These are phyloP conservation scores for Pristionchus pacificus DNA, from an alignment of 1,140 invertebrate species.

Conservation along the genomic window DNA sequence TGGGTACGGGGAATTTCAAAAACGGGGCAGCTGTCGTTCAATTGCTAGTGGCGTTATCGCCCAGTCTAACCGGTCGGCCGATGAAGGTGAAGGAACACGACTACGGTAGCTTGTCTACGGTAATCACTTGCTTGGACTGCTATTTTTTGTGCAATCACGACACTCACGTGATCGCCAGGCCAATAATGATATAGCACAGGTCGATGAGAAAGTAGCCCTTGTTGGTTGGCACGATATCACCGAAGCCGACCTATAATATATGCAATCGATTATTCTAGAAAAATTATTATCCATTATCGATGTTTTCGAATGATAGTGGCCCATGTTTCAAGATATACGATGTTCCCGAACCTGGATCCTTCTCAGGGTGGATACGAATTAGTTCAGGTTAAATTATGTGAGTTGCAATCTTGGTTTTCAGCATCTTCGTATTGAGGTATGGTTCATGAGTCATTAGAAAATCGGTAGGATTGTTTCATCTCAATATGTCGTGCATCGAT, in stretches of 20 bases:
- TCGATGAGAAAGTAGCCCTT: conserved; percentile 53
- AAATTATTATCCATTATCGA: too few species aligned
- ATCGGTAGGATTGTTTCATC: background rate
- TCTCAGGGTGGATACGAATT: too few species aligned
- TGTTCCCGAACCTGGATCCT: too few species aligned
- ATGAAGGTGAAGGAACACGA: too few species aligned
- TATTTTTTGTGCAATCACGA: too few species aligned
- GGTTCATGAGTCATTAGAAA: background rate
- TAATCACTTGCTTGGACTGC: too few species aligned
- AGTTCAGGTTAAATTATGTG: conserved; percentile 1
- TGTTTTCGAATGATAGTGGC: too few species aligned
- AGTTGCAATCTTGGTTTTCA: background rate
- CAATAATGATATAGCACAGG: conserved; percentile 56
- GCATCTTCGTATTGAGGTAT: background rate
- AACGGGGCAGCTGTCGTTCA: background rate
- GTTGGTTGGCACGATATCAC: conserved; percentile 54
- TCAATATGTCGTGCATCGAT: too few species aligned
- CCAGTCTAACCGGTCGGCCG: too few species aligned
- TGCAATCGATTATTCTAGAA: conserved; percentile 6
- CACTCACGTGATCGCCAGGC: conserved; percentile 54
- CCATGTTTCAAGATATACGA: too few species aligned
- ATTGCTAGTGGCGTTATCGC: too few species aligned
- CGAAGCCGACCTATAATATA: conserved; percentile 50
- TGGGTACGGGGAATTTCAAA: background rate
- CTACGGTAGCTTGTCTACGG: too few species aligned